Evolutionary conservation across 1,140 invertebrate genomes (phyloP).

Genomic region (Papilio dardanus): DNA sequence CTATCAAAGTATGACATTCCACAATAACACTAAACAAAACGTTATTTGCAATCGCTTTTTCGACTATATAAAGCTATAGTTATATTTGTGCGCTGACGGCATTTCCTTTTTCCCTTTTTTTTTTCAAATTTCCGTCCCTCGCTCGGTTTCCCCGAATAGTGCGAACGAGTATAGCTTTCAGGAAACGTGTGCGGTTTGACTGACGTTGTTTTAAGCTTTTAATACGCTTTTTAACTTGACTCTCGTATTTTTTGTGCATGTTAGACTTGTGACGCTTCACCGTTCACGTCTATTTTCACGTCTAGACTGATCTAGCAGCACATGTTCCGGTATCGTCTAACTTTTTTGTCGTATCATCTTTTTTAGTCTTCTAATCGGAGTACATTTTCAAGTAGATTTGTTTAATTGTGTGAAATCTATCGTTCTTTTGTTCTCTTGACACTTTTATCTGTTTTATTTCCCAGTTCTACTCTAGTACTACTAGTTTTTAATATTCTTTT

Average conservation of each 20-base stretch:
- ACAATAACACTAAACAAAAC: background rate
- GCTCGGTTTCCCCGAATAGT: constrained; percentile 47
- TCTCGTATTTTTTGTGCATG: constrained; percentile 40
- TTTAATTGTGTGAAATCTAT: background rate
- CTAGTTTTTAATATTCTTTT: too few species aligned
- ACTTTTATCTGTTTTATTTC: background rate
- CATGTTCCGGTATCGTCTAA: constrained; percentile 48
- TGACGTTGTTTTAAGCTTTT: constrained; percentile 59
- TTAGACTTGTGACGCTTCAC: constrained; percentile 57
- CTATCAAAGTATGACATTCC: background rate
- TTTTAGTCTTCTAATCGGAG: constrained; percentile 41
- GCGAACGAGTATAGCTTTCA: constrained; percentile 54
- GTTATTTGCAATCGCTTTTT: background rate
- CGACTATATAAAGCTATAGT: background rate
- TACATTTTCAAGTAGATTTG: constrained; percentile 4
- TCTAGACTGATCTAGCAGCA: constrained; percentile 55
- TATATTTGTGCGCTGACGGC: constrained; percentile 28
- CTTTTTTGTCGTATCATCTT: constrained; percentile 47
- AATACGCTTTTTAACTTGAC: constrained; percentile 53
- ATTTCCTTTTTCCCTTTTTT: constrained; percentile 47
- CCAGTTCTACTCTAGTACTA: background rate
- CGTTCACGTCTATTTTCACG: constrained; percentile 53
- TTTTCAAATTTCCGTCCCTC: constrained; percentile 47
- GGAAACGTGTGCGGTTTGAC: constrained; percentile 39
- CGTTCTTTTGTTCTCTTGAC: background rate